These are phyloP conservation scores for Phasianus colchicus DNA, from an alignment of 2,113 vertebrate genomes.

Conservation along the genomic window DNA sequence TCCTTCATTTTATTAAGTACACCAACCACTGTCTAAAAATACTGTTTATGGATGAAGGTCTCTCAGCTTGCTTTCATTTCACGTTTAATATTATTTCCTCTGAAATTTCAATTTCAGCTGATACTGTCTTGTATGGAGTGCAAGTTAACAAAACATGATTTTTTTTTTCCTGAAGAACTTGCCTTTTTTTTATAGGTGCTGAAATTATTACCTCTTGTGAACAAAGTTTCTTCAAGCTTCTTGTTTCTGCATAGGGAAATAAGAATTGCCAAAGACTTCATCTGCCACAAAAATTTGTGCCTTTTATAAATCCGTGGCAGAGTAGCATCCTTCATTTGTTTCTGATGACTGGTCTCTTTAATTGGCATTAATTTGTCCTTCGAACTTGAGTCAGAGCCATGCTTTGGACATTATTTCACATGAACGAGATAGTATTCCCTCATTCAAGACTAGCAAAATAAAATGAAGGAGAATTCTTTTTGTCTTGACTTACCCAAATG, in stretches of 20 bases:
- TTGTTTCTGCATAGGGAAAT: background rate
- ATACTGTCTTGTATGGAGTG: background rate
- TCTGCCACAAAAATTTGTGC: background rate
- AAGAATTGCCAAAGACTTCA: background rate
- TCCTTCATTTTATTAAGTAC: background rate
- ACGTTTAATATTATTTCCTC: background rate
- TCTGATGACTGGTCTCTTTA: background rate
- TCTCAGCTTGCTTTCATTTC: background rate
- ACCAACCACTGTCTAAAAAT: background rate
- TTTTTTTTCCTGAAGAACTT: background rate
- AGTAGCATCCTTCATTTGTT: background rate
- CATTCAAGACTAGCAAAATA: background rate
- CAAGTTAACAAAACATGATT: background rate
- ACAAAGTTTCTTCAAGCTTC: background rate
- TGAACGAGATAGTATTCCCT: background rate
- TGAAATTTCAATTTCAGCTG: background rate
- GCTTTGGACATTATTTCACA: background rate
- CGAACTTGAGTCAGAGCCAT: background rate
- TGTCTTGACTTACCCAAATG: background rate
- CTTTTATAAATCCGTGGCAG: background rate
- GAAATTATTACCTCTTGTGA: background rate
- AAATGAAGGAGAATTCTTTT: background rate
- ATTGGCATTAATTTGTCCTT: background rate
- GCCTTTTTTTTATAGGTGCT: background rate
- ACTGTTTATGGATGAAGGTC: fast-evolving